Base-by-base conservation (phyloP, 2,888 invertebrate genomes). In the Eupithecia vulgata region DNA sequence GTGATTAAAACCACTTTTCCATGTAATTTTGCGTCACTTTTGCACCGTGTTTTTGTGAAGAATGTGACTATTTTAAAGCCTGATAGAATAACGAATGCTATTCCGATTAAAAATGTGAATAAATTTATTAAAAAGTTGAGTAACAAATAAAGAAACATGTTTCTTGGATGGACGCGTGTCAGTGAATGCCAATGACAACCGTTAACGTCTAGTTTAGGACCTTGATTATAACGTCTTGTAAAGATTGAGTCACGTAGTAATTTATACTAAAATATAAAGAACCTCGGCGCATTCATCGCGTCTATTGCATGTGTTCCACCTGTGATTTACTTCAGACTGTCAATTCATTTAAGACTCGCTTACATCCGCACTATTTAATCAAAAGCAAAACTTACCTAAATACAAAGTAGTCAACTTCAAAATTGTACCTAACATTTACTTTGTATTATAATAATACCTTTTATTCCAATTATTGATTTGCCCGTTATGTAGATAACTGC, bases 1-100 rank as follows among this genome's bases (percentile, higher is more conserved):
- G 98, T 98, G 10, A 98, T 93, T 57, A 98, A 94, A 0, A 95
- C 95, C 62, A 96, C 92, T 94, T 97, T 96, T 59, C 95, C 95
- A 3, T 88, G 75, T 4, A 94, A 76, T 45, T 85, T 83, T 0
- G 79, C 84, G 48, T 84, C 84, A 62, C 91, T 91, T 68, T 79
- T 87, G 77, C 92, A 93, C 21, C 84, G 83, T 34, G 86, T 84
- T 74, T 86, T 84, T 17, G 82, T 69, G 0, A 84, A 82, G 71
- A 84, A 83, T 1, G 84, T 30, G 74, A 79, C 80, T n/a, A 87
- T 30, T 75, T 83, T 84, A 0, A 79, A 71, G 0, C 69, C 74
- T 0, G 82, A 13, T 21, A 74, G 48, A 67, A 62, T 17, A 17
- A 61, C 1, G 5, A 30, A 10, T 37, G 72, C 34, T 35, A 35